Conservation (phyloP, 1,140 invertebrate genomes). For the Chymomyza costata region DNA sequence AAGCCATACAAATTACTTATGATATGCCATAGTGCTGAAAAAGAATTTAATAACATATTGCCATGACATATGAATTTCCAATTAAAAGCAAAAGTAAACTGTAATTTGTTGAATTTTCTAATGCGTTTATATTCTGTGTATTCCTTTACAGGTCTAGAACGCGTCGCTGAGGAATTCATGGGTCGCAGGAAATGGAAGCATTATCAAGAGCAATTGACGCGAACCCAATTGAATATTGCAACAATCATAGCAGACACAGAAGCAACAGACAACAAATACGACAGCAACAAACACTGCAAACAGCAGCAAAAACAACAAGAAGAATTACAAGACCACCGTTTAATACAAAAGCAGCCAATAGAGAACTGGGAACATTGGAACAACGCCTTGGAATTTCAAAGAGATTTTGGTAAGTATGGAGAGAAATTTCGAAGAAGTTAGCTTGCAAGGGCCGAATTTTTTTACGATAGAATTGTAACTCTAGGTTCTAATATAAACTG, state of each 20-base stretch:
- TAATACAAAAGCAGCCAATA: constrained; percentile 33
- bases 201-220: constrained; percentile 86
- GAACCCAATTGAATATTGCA: constrained; percentile 68
- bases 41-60: constrained; percentile 15
- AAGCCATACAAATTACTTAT: constrained; percentile 23
- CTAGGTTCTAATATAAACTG: too few relatives aligned
- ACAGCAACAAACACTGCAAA: constrained; percentile 32
- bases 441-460: too few relatives aligned
- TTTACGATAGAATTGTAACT: too few relatives aligned
- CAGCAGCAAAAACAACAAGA: constrained; percentile 28
- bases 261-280: constrained; percentile 19
- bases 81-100: constrained; percentile 5
- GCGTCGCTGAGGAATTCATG: constrained; percentile 96
- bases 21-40: constrained; percentile 14
- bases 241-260: constrained; percentile 48
- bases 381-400: constrained; percentile 35
- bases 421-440: neutral
- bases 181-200: constrained; percentile 95
- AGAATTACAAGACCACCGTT: constrained; percentile 53
- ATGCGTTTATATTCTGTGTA: too few relatives aligned
- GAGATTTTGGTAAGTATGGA: constrained; percentile 43
- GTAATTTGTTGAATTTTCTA: neutral
- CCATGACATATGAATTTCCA: constrained; percentile 2
- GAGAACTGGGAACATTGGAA: constrained; percentile 29
- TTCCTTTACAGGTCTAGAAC: constrained; percentile 90